A percentile compares a stretch with the other conserved stretches of the same genome.
phyloP scores from a whole-genome alignment of 2,888 invertebrate genomes.

The Bimastos eiseni region DNA sequence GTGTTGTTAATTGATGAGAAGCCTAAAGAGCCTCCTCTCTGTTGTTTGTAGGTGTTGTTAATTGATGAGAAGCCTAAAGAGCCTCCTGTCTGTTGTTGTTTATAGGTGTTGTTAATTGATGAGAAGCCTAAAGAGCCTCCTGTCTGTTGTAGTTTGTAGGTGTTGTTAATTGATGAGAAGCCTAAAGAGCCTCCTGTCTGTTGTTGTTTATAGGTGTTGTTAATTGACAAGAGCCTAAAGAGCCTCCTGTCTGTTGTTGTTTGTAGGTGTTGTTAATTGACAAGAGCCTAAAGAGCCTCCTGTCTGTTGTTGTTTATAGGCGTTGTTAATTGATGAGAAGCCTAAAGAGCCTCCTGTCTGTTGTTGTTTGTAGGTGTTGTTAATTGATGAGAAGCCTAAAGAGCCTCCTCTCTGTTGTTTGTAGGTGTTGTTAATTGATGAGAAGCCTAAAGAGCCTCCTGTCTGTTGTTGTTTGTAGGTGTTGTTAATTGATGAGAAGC shows the following conservation, averaged over 20 bases:
- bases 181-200: no score
- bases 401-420: no score
- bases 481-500: conserved; percentile 87
- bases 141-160: conserved; percentile 67
- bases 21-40: no score
- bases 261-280: conserved; percentile 84
- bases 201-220: conserved; percentile 72
- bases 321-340: conserved; percentile 89
- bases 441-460: no score
- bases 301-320: conserved; percentile 67
- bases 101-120: conserved; percentile 84
- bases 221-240: conserved; percentile 93
- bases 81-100: no score
- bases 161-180: conserved; percentile 89
- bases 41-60: conserved; percentile 73
- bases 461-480: conserved; percentile 71
- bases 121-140: no score
- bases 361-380: conserved; percentile 72
- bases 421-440: conserved; percentile 87
- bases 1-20: conserved; percentile 89
- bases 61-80: conserved; percentile 92
- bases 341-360: no score
- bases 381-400: conserved; percentile 92
- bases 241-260: no score
- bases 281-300: no score